These are phyloP conservation scores for Centropristis striata DNA, from an alignment of 2,113 vertebrate genomes.

Conservation along the genomic window DNA sequence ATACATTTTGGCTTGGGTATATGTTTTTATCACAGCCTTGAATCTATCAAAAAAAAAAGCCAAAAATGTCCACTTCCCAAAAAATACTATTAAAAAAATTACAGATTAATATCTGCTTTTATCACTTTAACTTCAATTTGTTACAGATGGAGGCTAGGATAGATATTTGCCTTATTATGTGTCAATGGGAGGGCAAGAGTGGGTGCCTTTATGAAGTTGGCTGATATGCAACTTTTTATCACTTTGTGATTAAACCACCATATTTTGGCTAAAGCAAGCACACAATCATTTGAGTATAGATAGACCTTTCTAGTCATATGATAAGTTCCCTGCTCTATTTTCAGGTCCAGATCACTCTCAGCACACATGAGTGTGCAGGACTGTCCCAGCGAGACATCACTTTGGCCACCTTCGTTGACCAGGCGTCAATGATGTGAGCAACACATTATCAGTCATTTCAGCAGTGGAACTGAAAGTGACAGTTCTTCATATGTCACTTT, in stretches of 20 bases:
- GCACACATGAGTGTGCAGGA: conserved; percentile 93
- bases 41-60: too few species aligned
- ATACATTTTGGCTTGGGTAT: too few species aligned
- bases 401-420: conserved; percentile 95
- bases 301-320: not conserved
- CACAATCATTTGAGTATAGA: not conserved
- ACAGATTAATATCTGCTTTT: not conserved
- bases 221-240: not conserved
- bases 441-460: not conserved
- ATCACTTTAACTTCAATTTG: not conserved
- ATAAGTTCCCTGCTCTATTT: not conserved
- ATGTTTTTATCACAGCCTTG: too few species aligned
- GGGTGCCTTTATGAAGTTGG: not conserved
- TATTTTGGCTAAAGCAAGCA: not conserved
- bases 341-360: conserved; percentile 97
- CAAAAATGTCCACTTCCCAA: too few species aligned
- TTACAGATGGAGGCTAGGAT: not conserved
- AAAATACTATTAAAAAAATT: too few species aligned
- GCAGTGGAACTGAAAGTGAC: not conserved
- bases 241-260: too few species aligned
- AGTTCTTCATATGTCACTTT: not conserved
- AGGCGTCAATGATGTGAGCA: conserved; percentile 83
- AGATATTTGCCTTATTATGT: not conserved
- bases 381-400: conserved; percentile 94
- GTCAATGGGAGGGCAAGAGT: not conserved